Evolutionary conservation across 2,888 invertebrate genomes (phyloP).

Genomic region (Drosophila siamana): DNA sequence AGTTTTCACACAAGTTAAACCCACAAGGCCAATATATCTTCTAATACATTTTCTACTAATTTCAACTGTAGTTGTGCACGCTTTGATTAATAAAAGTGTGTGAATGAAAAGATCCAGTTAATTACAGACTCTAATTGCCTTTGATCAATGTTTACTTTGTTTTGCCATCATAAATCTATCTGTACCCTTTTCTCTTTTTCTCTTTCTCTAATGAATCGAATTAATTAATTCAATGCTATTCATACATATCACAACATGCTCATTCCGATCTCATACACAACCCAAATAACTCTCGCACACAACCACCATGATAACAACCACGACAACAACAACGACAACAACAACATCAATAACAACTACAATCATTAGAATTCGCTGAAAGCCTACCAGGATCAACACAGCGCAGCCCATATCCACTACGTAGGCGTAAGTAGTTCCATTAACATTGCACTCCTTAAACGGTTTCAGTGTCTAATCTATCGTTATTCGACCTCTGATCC

Average conservation of each 20-base stretch:
- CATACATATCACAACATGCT: slow-evolving; percentile 48
- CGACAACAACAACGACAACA: slow-evolving; percentile 47
- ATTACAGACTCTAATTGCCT: neutral
- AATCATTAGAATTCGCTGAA: slow-evolving; percentile 92
- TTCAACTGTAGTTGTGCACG: too few relatives aligned
- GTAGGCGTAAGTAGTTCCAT: slow-evolving; percentile 91
- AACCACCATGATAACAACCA: slow-evolving; percentile 32
- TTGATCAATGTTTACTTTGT: slow-evolving; percentile 1
- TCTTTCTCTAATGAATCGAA: slow-evolving; percentile 24
- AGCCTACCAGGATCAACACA: slow-evolving; percentile 93
- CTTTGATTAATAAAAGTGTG: too few relatives aligned
- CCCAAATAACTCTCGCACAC: slow-evolving; percentile 27
- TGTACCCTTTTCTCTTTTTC: slow-evolving; percentile 31
- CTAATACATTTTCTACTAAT: too few relatives aligned
- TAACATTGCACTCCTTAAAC: slow-evolving; percentile 56
- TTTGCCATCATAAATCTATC: slow-evolving; percentile 30
- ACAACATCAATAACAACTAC: slow-evolving; percentile 53
- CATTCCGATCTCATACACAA: slow-evolving; percentile 40
- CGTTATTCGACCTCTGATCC: neutral
- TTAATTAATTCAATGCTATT: slow-evolving; percentile 63
- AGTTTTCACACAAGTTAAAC: neutral
- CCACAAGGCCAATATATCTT: too few relatives aligned
- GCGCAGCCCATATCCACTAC: slow-evolving; percentile 93
- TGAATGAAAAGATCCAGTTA: neutral
- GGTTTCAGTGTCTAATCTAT: slow-evolving; percentile 28